Percentiles rank a stretch among this genome's conserved stretches.
These are phyloP conservation scores for Epinephelus lanceolatus DNA, from an alignment of 2,113 vertebrate species.

Conservation along the genomic window DNA sequence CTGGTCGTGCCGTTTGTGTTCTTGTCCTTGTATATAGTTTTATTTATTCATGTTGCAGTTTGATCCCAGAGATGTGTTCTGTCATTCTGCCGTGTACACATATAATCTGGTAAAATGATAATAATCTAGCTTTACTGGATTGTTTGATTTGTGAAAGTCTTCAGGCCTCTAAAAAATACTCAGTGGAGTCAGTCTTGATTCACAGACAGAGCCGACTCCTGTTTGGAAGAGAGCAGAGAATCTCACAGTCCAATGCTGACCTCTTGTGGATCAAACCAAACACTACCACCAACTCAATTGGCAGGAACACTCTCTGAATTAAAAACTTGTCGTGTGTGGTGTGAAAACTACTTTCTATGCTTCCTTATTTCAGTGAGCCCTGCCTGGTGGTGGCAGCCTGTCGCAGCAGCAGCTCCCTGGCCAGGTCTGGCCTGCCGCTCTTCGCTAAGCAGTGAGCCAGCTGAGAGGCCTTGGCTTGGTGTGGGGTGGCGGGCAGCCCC, in stretches of 20 bases:
- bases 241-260: conserved; percentile 53
- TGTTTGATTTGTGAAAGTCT: background rate
- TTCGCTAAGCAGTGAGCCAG: conserved; percentile 86
- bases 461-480: conserved; percentile 83
- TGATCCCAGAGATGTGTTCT: too few relatives aligned
- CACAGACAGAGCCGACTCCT: background rate
- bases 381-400: conserved; percentile 36
- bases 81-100: too few relatives aligned
- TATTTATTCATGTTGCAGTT: too few relatives aligned
- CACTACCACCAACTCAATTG: background rate
- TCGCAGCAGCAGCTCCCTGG: conserved; percentile 78
- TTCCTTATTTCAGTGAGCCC: background rate
- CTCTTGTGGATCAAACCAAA: conserved; percentile 45
- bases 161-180: background rate
- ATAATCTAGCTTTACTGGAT: background rate
- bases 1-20: too few relatives aligned
- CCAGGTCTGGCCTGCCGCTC: conserved; percentile 87
- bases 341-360: background rate
- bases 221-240: fast-evolving
- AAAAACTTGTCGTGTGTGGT: background rate
- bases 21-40: too few relatives aligned
- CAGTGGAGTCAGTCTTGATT: background rate
- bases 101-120: too few relatives aligned
- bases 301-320: background rate
- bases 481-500: conserved; percentile 81